phyloP scores from a whole-genome alignment of 2,113 vertebrate species.

The Nannospalax galili region DNA sequence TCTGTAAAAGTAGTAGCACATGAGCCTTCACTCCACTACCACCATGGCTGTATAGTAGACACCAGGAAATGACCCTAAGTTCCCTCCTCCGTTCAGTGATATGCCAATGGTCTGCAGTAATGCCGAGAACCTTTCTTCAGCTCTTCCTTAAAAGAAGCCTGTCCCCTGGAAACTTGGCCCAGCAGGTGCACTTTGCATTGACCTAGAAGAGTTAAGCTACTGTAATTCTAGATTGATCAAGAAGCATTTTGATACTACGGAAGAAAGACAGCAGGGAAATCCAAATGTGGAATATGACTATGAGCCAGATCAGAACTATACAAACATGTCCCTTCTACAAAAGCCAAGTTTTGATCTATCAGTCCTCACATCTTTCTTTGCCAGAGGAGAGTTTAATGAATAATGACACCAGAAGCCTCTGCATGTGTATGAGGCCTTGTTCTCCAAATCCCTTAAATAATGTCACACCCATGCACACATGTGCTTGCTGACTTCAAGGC shows the following conservation, averaged over 20 bases:
- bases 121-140: not conserved
- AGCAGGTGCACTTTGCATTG: slow-evolving; percentile 39
- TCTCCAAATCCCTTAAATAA: slow-evolving; percentile 72
- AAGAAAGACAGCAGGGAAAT: slow-evolving; percentile 62
- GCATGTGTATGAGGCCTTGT: slow-evolving; percentile 60
- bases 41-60: not conserved
- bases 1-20: not conserved
- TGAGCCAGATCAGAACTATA: slow-evolving; percentile 60
- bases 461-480: slow-evolving; percentile 75
- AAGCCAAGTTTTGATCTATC: slow-evolving; percentile 69
- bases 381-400: slow-evolving; percentile 70
- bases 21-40: not conserved
- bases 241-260: slow-evolving; percentile 19
- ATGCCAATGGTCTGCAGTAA: not conserved
- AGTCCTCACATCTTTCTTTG: slow-evolving; percentile 54
- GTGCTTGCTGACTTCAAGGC: slow-evolving; percentile 79
- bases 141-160: slow-evolving; percentile 16
- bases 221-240: slow-evolving; percentile 56
- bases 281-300: slow-evolving; percentile 53
- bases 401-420: slow-evolving; percentile 61
- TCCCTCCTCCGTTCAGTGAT: not conserved
- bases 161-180: not conserved
- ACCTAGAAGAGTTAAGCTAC: slow-evolving; percentile 51
- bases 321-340: slow-evolving; percentile 52
- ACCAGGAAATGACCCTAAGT: not conserved